Evolutionary conservation across 1,140 invertebrate species (phyloP).

Genomic region (Micrasema minimum): DNA sequence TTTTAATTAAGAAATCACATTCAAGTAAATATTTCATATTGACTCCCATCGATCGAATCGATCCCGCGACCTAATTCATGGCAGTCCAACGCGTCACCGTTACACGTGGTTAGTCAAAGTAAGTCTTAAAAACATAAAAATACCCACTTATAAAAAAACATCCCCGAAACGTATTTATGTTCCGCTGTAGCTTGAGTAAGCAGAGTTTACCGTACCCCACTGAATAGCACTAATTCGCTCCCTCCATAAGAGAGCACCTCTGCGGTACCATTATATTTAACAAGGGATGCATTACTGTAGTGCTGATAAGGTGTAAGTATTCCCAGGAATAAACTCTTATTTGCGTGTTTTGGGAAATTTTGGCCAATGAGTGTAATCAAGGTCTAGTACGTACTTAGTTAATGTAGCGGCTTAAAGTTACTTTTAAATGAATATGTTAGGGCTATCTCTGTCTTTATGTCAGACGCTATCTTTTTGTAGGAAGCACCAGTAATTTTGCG

Average conservation of each 20-base stretch:
- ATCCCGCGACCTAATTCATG: too few species aligned
- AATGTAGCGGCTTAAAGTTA: constrained; percentile 3
- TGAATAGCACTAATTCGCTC: neutral
- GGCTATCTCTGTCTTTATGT: constrained; percentile 13
- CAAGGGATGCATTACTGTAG: constrained; percentile 10
- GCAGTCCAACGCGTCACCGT: too few species aligned
- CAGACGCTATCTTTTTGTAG: too few species aligned
- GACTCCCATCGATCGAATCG: too few species aligned
- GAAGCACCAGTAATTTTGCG: too few species aligned
- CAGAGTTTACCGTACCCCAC: constrained; percentile 7
- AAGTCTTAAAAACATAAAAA: too few species aligned
- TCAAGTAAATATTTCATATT: too few species aligned
- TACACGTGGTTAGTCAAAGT: too few species aligned
- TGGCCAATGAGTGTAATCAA: constrained; percentile 18
- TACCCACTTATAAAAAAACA: too few species aligned
- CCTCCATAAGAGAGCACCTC: neutral
- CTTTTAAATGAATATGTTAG: constrained; percentile 15
- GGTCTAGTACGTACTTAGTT: neutral
- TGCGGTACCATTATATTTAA: constrained; percentile 20
- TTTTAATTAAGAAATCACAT: too few species aligned
- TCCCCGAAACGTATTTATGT: constrained; percentile 7
- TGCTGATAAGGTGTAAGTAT: constrained; percentile 22
- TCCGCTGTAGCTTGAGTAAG: neutral
- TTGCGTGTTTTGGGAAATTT: constrained; percentile 21
- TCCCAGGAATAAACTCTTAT: constrained; percentile 27